Conservation (phyloP, 2,113 vertebrate genomes). For the Alaudala cheleensis region DNA sequence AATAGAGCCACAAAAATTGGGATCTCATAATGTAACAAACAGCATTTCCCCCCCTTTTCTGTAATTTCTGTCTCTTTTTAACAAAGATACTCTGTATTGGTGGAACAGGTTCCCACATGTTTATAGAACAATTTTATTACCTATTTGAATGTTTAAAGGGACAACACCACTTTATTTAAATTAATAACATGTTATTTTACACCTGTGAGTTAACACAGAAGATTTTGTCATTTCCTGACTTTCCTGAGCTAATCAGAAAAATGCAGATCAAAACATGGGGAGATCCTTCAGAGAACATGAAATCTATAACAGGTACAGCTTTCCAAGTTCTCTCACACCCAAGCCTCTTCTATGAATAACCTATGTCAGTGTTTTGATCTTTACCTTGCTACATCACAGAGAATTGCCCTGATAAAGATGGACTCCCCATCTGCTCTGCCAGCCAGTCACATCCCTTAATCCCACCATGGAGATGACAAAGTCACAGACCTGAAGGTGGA, state of each 20-base stretch:
- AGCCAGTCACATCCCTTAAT: background rate
- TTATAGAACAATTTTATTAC: constrained; percentile 28
- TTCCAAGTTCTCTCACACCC: background rate
- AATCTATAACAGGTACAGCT: background rate
- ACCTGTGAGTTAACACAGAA: background rate
- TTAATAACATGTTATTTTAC: constrained; percentile 34
- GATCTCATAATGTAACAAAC: background rate
- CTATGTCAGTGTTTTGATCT: background rate
- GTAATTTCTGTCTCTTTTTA: background rate
- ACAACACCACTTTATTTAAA: constrained; percentile 50
- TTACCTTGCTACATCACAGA: background rate
- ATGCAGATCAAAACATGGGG: background rate
- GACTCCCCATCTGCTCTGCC: background rate
- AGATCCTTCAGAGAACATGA: background rate
- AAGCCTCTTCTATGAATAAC: background rate
- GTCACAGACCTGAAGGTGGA: background rate
- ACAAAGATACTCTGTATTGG: constrained; percentile 1
- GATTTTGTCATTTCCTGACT: background rate
- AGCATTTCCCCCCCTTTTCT: accelerated
- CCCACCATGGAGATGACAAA: background rate
- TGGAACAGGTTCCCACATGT: constrained; percentile 6
- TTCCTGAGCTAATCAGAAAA: background rate
- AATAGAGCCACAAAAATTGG: background rate
- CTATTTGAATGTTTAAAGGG: constrained; percentile 42
- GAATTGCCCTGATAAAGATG: background rate